phyloP scores from a whole-genome alignment of 2,113 vertebrate genomes.

The Phyllostomus discolor region DNA sequence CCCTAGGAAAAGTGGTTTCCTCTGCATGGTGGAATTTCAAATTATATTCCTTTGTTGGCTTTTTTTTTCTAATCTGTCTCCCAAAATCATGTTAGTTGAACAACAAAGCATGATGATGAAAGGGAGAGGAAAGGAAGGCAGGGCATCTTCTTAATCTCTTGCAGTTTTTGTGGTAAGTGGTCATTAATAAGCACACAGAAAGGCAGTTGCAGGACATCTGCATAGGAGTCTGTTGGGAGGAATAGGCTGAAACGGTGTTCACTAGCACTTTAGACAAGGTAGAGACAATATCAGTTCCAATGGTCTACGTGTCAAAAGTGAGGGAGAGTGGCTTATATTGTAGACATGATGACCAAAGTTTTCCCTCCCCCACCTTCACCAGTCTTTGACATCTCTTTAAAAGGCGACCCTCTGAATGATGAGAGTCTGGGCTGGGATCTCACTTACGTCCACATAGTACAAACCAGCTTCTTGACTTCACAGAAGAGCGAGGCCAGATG shows the following conservation, averaged over 20 bases:
- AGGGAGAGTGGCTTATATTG: neutral
- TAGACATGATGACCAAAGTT: neutral
- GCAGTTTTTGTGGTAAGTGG: neutral
- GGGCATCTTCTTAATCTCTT: neutral
- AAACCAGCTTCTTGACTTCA: neutral
- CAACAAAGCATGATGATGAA: neutral
- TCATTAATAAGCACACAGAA: neutral
- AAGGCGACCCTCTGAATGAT: neutral
- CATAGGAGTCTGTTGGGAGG: neutral
- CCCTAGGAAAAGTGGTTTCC: constrained; percentile 34
- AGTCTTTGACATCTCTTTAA: neutral
- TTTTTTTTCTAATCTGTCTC: neutral
- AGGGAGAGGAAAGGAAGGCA: neutral
- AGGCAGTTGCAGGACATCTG: neutral
- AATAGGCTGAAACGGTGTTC: neutral
- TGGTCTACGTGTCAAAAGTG: neutral
- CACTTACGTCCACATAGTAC: neutral
- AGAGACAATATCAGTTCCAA: neutral
- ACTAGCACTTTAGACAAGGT: neutral
- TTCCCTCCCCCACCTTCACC: fast-evolving
- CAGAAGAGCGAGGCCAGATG: neutral
- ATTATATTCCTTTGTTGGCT: constrained; percentile 35
- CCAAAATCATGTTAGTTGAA: constrained; percentile 1
- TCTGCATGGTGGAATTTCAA: constrained; percentile 45
- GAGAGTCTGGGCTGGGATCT: neutral